Base-by-base conservation (phyloP, 2,888 invertebrate species). In the Melipona beecheii region DNA sequence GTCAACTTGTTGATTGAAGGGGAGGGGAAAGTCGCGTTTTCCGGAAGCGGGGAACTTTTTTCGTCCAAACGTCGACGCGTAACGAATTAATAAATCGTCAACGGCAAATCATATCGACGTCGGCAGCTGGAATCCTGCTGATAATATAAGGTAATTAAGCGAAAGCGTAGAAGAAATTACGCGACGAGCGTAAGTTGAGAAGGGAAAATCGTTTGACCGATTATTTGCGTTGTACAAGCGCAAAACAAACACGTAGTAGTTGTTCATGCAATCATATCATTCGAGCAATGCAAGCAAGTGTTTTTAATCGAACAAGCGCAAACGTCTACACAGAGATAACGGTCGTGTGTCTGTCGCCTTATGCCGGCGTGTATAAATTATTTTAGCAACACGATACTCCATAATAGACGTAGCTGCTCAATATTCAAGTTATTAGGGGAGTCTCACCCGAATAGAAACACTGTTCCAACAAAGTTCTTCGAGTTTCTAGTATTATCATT, bases 221-320 rank as follows among this genome's bases (percentile, higher is more conserved):
- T 62, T 62, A 52, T 83, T 84, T 65, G 75, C 49, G 49, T 78
- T 31, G 24, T 54, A 49, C 27, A 49, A 65, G 49, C 56, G 2
- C 19, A 65, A 62, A 49, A 6, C 43, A 74, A 69, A 52, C 49
- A 60, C 24, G 68, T 75, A 68, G 58, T 71, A 79, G 56, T 65
- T 56, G 68, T 73, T 83, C 70, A 54, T 62, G 65, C 65, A 83
- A 60, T 71, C 83, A 83, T 85, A 85, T 83, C 75, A 77, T 75
- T 79, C 82, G 79, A 70, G 71, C 74, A 66, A 64, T 54, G 62
- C 70, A 64, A 56, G 58, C 62, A 74, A 49, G 21, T 68, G 66
- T 79, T 73, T 43, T 76, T 71, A 68, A 74, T 66, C 76, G 27
- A 79, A 71, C 5, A 58, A 77, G 65, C 74, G 71, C 62, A 77